A percentile compares a stretch with the other conserved stretches of the same genome.
Conservation (phyloP, 1,140 invertebrate genomes). For the Sminthurinus signatus region DNA sequence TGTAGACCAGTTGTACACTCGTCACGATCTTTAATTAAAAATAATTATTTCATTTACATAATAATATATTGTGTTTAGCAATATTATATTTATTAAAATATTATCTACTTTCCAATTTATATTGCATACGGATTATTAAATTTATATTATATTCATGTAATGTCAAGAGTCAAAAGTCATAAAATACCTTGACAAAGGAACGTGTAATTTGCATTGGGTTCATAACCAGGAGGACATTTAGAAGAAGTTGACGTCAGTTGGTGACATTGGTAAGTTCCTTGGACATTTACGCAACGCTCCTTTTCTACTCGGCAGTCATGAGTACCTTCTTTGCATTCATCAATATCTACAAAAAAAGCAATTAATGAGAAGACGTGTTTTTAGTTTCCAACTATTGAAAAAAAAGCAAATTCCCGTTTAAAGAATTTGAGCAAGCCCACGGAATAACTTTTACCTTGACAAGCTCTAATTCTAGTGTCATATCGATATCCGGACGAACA, state of each 20-base stretch:
- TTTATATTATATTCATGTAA: too few relatives aligned
- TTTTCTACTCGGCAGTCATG: slow-evolving; percentile 46
- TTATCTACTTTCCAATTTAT: too few relatives aligned
- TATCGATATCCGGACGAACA: slow-evolving; percentile 36
- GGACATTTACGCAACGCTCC: slow-evolving; percentile 45
- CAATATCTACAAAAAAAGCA: slow-evolving; percentile 47
- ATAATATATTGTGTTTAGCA: too few relatives aligned
- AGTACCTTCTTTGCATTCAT: slow-evolving; percentile 50
- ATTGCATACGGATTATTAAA: too few relatives aligned
- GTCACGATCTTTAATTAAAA: slow-evolving; percentile 37
- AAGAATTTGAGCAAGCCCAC: background rate
- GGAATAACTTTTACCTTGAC: slow-evolving; percentile 26
- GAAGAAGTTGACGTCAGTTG: slow-evolving; percentile 23
- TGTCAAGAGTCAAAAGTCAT: too few relatives aligned
- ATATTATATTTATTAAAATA: too few relatives aligned
- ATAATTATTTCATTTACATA: too few relatives aligned
- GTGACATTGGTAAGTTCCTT: slow-evolving; percentile 46
- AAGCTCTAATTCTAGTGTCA: slow-evolving; percentile 30
- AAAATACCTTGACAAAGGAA: slow-evolving; percentile 41
- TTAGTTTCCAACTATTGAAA: too few relatives aligned
- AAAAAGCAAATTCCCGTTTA: too few relatives aligned
- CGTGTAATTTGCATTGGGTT: slow-evolving; percentile 35
- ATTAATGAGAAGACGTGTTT: too few relatives aligned
- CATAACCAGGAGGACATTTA: slow-evolving; percentile 40
- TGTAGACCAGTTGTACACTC: slow-evolving; percentile 35